Evolutionary conservation across 2,797 vertebrate genomes (phyloP), one percentile per base, ranked within the genome.

Genomic region (Darevskia mixta): DNA sequence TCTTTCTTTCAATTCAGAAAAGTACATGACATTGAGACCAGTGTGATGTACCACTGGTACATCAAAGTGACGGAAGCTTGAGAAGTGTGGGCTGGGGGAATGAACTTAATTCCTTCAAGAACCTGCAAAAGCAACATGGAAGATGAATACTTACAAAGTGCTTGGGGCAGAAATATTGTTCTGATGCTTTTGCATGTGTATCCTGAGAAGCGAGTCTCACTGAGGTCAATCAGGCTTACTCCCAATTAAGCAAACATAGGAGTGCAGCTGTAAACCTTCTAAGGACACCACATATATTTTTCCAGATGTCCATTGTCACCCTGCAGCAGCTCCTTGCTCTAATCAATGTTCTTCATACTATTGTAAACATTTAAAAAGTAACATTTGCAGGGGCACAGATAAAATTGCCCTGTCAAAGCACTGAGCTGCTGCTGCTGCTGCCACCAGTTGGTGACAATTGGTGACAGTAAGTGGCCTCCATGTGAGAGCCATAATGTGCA

Each of bases 1-100:
- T 77, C 32, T 45, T 41, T 77, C 32, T 45, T 41, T 41, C 89
- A 79, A 91, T 81, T 81, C 88, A 92, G 87, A 58, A 75, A 93
- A 38, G 49, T 43, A 85, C 93, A 87, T 83, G 88, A 84, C 83
- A 81, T 83, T 89, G 20, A 23, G 89, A 92, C 88, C 83, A 89
- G 91, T 87, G 82, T 45, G 27, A n/a, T n/a, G 29, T 13, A 58
- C 86, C 78, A 86, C 91, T 86, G 11, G 72, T 0, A 87, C 84
- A 92, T 92, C 43, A 86, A 82, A 71, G 49, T 79, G 64, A 55
- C 64, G 27, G 13, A 79, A 49, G 18, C 25, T 79, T 35, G 23
- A 64, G 43, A 72, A 87, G 81, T 77, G 89, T 83, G 76, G 87
- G 5, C 85, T 87, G 84, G 32, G 90, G 85, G 23, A 13, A 89